phyloP scores from a whole-genome alignment of 2,797 vertebrate genomes.

The Cercopithecus neglectus region DNA sequence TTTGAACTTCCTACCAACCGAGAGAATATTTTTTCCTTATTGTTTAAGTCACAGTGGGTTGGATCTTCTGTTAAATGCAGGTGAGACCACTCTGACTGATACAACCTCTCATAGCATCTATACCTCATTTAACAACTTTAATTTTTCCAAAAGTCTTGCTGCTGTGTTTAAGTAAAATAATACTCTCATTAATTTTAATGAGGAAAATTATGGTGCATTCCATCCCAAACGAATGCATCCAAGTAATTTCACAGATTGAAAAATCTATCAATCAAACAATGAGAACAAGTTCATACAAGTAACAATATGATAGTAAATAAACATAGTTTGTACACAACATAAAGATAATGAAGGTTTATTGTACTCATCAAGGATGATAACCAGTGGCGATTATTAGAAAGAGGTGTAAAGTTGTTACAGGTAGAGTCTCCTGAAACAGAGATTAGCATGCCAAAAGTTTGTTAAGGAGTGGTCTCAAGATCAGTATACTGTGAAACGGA shows the following conservation, averaged over 20 bases:
- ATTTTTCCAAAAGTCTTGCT: background rate
- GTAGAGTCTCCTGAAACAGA: background rate
- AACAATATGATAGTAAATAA: background rate
- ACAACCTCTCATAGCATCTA: background rate
- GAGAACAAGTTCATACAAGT: background rate
- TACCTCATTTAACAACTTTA: background rate
- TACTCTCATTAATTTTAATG: background rate
- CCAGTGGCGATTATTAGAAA: background rate
- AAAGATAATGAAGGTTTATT: background rate
- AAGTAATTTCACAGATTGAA: background rate
- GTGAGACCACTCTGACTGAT: background rate
- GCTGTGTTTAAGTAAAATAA: background rate
- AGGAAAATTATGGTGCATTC: background rate
- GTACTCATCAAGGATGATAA: background rate
- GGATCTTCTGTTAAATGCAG: background rate
- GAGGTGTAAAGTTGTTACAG: background rate
- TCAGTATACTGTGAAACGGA: background rate
- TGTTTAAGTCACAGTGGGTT: background rate
- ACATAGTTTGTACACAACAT: background rate
- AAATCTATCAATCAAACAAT: background rate
- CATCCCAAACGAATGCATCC: background rate
- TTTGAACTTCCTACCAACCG: background rate
- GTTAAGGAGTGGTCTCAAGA: background rate
- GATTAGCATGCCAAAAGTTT: background rate
- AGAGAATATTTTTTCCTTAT: background rate